Percentiles rank a stretch among this genome's conserved stretches.
Evolutionary conservation across 2,888 invertebrate genomes (phyloP).

Genomic region (Melipona beecheii): DNA sequence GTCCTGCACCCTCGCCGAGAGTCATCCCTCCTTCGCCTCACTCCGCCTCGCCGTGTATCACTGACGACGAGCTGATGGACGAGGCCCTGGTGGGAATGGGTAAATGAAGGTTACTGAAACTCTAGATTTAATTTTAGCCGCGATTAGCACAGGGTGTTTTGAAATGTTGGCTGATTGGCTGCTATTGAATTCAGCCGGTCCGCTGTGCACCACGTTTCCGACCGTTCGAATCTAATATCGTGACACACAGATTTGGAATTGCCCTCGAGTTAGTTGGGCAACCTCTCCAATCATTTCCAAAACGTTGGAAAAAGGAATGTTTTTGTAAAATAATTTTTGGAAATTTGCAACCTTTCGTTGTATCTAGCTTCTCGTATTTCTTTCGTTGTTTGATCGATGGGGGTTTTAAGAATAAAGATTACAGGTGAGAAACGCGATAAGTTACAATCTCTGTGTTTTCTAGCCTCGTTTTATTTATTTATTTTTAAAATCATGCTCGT

Average conservation of each 20-base stretch:
- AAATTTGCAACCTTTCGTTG: not conserved
- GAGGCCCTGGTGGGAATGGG: constrained; percentile 92
- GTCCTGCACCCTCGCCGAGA: constrained; percentile 90
- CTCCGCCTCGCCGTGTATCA: constrained; percentile 91
- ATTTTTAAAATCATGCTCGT: no score
- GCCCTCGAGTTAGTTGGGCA: not conserved
- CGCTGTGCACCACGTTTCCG: not conserved
- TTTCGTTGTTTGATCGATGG: not conserved
- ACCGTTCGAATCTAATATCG: constrained; percentile 2
- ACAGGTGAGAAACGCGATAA: not conserved
- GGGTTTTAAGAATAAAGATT: not conserved
- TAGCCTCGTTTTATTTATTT: no score
- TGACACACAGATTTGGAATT: not conserved
- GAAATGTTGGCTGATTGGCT: not conserved
- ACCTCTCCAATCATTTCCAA: not conserved
- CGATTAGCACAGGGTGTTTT: constrained; percentile 23
- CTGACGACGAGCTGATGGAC: constrained; percentile 96
- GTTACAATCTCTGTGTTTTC: not conserved
- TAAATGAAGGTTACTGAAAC: constrained; percentile 86
- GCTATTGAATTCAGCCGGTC: not conserved
- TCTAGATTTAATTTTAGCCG: constrained; percentile 58
- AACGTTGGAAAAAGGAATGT: not conserved
- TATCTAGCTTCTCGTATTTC: not conserved
- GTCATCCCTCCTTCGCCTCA: constrained; percentile 88
- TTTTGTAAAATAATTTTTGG: not conserved